A percentile compares a stretch with the other conserved stretches of the same genome.
phyloP scores from a whole-genome alignment of 2,797 vertebrate genomes.

The Acanthis flammea region DNA sequence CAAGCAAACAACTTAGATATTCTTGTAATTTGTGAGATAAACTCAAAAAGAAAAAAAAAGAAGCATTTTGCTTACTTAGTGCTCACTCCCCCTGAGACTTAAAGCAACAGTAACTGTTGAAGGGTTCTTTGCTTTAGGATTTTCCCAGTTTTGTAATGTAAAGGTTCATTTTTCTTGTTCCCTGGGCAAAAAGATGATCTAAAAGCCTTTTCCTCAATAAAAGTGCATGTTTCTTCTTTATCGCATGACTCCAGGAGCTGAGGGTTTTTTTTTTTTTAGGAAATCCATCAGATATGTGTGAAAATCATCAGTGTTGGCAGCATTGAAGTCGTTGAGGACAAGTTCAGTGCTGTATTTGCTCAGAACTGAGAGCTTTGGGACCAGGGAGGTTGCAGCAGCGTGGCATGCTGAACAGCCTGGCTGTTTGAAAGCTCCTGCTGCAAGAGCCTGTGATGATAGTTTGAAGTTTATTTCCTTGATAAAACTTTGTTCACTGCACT shows the following conservation, averaged over 20 bases:
- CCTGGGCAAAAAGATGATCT: background rate
- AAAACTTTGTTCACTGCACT: background rate
- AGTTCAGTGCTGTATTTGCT: background rate
- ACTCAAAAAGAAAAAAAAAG: background rate
- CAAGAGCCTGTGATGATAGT: background rate
- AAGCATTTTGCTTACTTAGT: background rate
- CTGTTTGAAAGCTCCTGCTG: background rate
- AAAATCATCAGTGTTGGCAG: conserved; percentile 27
- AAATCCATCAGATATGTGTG: conserved; percentile 1
- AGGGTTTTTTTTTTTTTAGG: background rate
- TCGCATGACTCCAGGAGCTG: background rate
- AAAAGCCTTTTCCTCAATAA: background rate
- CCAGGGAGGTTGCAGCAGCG: background rate
- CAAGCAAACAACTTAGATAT: background rate
- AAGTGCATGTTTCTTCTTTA: background rate
- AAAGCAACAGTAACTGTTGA: background rate
- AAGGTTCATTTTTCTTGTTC: background rate
- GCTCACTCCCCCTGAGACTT: background rate
- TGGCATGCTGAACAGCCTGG: background rate
- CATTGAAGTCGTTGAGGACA: background rate
- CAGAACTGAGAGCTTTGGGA: background rate
- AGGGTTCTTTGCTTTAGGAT: background rate
- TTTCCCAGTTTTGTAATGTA: background rate
- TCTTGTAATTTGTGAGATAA: background rate
- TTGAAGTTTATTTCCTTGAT: conserved; percentile 27